A percentile compares a stretch with the other conserved stretches of the same genome.
Conservation (phyloP, 1,140 invertebrate genomes). For the Homalodisca vitripennis region DNA sequence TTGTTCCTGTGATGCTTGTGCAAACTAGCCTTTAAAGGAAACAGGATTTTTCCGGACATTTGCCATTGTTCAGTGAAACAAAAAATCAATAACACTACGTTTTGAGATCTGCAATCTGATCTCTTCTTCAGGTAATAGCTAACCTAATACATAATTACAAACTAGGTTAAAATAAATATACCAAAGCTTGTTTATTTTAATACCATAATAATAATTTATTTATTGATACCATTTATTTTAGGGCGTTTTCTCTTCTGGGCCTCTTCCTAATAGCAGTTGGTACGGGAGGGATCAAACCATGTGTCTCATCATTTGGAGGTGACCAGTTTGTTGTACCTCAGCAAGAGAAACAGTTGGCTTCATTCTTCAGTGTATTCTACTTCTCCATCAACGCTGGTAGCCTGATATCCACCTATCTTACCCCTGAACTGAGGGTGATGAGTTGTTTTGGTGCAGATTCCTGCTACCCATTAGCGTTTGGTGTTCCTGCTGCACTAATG, state of each 20-base stretch:
- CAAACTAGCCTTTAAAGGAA: too few species aligned
- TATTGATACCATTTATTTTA: too few species aligned
- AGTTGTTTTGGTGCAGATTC: conserved; percentile 76
- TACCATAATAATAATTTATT: too few species aligned
- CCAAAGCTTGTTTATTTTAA: too few species aligned
- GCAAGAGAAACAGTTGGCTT: conserved; percentile 70
- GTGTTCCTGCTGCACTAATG: conserved; percentile 87
- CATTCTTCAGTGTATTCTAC: conserved; percentile 94
- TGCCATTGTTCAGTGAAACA: too few species aligned
- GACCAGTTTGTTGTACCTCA: conserved; percentile 89
- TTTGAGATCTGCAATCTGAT: too few species aligned
- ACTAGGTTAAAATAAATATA: too few species aligned
- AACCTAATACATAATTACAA: too few species aligned
- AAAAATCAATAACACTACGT: too few species aligned
- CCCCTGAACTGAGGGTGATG: conserved; percentile 82
- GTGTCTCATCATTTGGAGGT: conserved; percentile 94
- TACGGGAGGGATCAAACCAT: conserved; percentile 97
- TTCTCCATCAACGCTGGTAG: conserved; percentile 92
- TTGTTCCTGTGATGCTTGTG: too few species aligned
- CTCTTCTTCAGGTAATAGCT: too few species aligned
- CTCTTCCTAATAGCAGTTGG: conserved; percentile 82
- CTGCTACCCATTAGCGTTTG: conserved; percentile 91
- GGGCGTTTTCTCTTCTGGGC: conserved; percentile 72
- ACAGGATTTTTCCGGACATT: too few species aligned
- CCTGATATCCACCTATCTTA: conserved; percentile 85